These are phyloP conservation scores for Aphidius gifuensis DNA, from an alignment of 1,140 invertebrate genomes.

Conservation along the genomic window DNA sequence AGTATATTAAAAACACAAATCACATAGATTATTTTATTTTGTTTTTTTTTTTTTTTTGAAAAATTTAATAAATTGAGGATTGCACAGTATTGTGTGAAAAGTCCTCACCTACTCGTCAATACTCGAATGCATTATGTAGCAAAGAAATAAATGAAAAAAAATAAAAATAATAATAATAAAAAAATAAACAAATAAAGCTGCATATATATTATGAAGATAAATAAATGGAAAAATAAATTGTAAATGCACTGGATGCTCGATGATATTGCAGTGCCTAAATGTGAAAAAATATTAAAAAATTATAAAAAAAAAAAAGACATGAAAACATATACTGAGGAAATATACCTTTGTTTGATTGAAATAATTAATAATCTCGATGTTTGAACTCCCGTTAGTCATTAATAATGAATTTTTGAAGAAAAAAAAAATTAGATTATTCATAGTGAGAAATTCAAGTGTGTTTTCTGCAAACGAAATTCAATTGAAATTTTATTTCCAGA, in stretches of 20 bases:
- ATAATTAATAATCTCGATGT: slow-evolving; percentile 8
- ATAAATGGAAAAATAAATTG: not conserved
- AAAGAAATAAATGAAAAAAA: not conserved
- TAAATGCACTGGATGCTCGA: not conserved
- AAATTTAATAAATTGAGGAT: slow-evolving; percentile 7
- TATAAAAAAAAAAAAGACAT: too few relatives aligned
- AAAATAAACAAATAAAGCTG: slow-evolving; percentile 1
- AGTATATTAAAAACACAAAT: not conserved
- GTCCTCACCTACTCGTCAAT: slow-evolving; percentile 40
- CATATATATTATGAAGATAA: slow-evolving; percentile 6
- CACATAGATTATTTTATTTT: not conserved
- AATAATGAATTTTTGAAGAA: not conserved
- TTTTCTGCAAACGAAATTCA: too few relatives aligned
- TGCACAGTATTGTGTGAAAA: slow-evolving; percentile 1
- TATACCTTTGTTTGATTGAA: not conserved
- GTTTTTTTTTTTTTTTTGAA: not conserved
- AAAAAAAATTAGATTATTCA: too few relatives aligned
- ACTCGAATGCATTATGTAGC: slow-evolving; percentile 25
- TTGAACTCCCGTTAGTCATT: slow-evolving; percentile 12
- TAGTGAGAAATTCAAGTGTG: too few relatives aligned
- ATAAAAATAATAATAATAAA: slow-evolving; percentile 15
- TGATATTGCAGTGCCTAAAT: not conserved
- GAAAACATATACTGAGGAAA: not conserved
- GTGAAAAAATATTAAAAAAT: not conserved
- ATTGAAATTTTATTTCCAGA: too few relatives aligned